Percentiles rank a stretch among this genome's conserved stretches.
These are phyloP conservation scores for Clarias gariepinus DNA, from an alignment of 2,113 vertebrate species.

Conservation along the genomic window DNA sequence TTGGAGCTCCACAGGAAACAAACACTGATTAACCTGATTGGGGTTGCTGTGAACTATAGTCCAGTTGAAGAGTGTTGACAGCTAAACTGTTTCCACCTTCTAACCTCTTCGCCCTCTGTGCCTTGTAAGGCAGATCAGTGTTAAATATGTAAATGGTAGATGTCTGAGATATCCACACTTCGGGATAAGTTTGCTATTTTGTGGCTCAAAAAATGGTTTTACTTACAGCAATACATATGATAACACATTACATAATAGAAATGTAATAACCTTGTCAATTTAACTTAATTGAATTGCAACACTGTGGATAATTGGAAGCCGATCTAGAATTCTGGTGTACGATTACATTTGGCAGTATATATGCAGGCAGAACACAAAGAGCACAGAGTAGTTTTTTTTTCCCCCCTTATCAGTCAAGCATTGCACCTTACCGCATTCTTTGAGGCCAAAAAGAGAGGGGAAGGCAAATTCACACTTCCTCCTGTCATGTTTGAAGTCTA, in stretches of 20 bases:
- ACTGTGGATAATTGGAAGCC: neutral
- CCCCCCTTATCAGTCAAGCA: neutral
- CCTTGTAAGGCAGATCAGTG: conserved; percentile 37
- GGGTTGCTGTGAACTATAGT: conserved; percentile 51
- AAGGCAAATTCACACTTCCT: neutral
- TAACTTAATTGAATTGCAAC: conserved; percentile 3
- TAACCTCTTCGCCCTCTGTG: conserved; percentile 42
- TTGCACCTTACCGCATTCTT: neutral
- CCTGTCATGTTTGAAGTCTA: neutral
- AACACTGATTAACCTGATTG: conserved; percentile 71
- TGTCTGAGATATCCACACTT: conserved; percentile 31
- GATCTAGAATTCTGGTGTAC: neutral
- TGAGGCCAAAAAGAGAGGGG: neutral
- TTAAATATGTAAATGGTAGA: conserved; percentile 41
- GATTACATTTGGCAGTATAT: neutral
- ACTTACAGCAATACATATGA: neutral
- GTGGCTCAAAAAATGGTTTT: neutral
- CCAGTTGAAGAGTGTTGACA: conserved; percentile 46
- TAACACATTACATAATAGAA: neutral
- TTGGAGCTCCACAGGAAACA: conserved; percentile 61
- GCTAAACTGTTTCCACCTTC: conserved; percentile 52
- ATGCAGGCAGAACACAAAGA: neutral
- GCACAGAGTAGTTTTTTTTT: neutral
- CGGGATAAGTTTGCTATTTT: conserved; percentile 23
- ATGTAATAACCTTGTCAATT: conserved; percentile 18